These are phyloP conservation scores for Heterocephalus glaber DNA, from an alignment of 2,113 vertebrate genomes.

Conservation along the genomic window DNA sequence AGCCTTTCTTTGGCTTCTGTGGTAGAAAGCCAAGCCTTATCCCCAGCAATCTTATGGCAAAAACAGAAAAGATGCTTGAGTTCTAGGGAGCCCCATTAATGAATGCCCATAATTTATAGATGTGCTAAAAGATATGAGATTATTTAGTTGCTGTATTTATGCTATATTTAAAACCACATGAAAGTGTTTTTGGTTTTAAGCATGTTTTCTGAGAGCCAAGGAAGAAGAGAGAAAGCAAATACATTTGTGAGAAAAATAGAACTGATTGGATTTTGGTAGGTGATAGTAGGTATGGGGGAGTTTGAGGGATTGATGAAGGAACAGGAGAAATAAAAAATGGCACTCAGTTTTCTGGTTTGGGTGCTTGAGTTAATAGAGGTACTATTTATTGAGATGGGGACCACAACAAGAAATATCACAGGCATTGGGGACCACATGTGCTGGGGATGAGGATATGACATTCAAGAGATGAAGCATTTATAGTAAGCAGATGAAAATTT, in stretches of 20 bases:
- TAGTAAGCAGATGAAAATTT: background rate
- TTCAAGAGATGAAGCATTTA: background rate
- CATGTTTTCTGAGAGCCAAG: background rate
- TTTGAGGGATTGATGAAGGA: background rate
- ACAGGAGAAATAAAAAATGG: background rate
- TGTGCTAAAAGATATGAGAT: background rate
- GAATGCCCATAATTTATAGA: background rate
- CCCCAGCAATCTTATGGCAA: background rate
- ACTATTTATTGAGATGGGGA: background rate
- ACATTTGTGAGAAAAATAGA: constrained; percentile 24
- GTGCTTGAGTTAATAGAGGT: background rate
- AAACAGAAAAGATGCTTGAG: background rate
- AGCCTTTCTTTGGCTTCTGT: background rate
- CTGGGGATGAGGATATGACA: background rate
- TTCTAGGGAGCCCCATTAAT: background rate
- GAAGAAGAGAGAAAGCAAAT: background rate
- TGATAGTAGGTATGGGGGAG: background rate
- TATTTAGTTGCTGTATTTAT: background rate
- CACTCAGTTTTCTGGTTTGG: background rate
- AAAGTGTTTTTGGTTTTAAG: background rate
- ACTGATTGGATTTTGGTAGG: background rate
- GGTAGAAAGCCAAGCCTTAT: background rate
- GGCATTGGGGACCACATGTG: too few species aligned
- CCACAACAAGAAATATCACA: background rate
- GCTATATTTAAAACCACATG: background rate